These are phyloP conservation scores for Coregonus clupeaformis DNA, from an alignment of 2,113 vertebrate species.

Conservation along the genomic window DNA sequence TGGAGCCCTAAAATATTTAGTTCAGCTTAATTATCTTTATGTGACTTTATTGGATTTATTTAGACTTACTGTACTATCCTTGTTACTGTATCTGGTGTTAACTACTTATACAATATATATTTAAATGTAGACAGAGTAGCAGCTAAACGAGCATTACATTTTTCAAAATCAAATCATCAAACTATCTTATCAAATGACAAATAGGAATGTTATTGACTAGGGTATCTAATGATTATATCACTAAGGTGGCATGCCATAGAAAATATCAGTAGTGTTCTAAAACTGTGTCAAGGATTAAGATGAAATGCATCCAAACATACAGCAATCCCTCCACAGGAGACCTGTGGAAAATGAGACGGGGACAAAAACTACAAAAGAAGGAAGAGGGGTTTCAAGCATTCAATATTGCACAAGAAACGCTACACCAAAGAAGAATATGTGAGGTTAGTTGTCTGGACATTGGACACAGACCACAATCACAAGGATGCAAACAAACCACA, in stretches of 20 bases:
- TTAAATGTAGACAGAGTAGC: background rate
- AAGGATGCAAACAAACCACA: slow-evolving; percentile 11
- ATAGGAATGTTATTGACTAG: background rate
- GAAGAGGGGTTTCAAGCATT: background rate
- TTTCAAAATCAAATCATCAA: background rate
- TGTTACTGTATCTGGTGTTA: background rate
- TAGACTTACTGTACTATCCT: background rate
- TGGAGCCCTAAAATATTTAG: background rate
- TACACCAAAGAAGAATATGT: slow-evolving; percentile 15
- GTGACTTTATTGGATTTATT: too few relatives aligned
- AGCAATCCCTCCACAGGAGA: slow-evolving; percentile 9
- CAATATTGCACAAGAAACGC: slow-evolving; percentile 10
- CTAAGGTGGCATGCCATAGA: background rate
- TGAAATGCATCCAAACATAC: background rate
- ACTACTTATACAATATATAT: background rate
- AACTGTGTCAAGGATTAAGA: background rate
- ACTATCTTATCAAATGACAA: background rate
- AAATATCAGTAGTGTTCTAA: background rate
- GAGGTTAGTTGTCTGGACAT: slow-evolving; percentile 15
- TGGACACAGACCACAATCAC: slow-evolving; percentile 14
- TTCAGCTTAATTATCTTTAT: background rate
- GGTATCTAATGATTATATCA: background rate
- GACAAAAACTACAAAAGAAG: background rate
- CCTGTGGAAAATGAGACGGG: slow-evolving; percentile 1
- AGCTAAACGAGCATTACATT: background rate